phyloP scores from a whole-genome alignment of 92 coral and sea anemone species.

The Palythoa heliodiscus region DNA sequence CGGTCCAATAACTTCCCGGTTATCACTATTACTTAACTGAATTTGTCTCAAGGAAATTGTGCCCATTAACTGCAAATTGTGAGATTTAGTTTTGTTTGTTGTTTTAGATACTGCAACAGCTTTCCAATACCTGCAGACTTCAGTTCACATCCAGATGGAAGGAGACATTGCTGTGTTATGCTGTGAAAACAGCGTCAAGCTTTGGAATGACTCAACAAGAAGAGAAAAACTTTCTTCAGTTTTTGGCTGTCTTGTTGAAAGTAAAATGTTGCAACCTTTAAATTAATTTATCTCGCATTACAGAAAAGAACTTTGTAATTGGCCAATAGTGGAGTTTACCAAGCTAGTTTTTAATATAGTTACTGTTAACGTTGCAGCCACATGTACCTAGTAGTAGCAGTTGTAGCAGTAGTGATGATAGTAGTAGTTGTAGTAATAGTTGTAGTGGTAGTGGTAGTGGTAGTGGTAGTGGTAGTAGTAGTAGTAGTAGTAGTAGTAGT shows the following conservation, averaged over 20 bases:
- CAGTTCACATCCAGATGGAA: slow-evolving; percentile 32
- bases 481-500: too few species aligned
- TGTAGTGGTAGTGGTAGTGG: neutral
- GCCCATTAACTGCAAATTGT: too few species aligned
- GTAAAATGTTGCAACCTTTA: slow-evolving; percentile 38
- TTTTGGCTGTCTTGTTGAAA: slow-evolving; percentile 57
- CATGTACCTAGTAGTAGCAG: neutral
- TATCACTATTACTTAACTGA: too few species aligned
- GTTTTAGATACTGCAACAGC: slow-evolving; percentile 61
- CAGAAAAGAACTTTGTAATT: too few species aligned
- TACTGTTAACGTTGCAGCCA: neutral
- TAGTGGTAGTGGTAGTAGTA: too few species aligned
- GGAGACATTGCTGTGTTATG: slow-evolving; percentile 54
- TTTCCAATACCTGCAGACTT: slow-evolving; percentile 57
- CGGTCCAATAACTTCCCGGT: too few species aligned
- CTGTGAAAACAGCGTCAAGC: slow-evolving; percentile 36
- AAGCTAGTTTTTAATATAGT: neutral
- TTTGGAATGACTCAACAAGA: slow-evolving; percentile 59
- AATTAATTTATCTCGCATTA: too few species aligned
- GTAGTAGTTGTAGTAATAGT: neutral
- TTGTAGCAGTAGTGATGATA: neutral
- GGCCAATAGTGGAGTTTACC: neutral
- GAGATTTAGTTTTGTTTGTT: neutral
- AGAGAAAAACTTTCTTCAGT: slow-evolving; percentile 60
- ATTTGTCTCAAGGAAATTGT: too few species aligned